Evolutionary conservation across 2,797 vertebrate genomes (phyloP), one percentile per base, ranked within the genome.

Genomic region (Lutjanus argentimaculatus): DNA sequence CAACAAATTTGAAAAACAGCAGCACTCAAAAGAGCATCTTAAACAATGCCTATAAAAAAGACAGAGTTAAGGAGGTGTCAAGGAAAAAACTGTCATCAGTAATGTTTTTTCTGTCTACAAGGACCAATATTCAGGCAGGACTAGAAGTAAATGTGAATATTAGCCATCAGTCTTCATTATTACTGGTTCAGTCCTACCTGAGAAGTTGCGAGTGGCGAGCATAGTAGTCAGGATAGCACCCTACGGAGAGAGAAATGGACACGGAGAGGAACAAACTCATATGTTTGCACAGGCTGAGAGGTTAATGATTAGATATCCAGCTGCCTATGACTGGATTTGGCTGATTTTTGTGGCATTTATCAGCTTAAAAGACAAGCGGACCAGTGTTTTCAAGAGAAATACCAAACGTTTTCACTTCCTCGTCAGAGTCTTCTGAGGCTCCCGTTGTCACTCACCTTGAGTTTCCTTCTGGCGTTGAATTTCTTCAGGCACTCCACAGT

Each of bases 401-500:
- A 19, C 22, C 25, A 48, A 46, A 22, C 53, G 17, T 21, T 30
- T 75, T 40, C 8, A 63, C 36, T 21, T 53, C 15, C 45, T 25
- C 58, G 9, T 48, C 30, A 51, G 2, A 51, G 12, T 30, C 16
- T 5, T 25, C 10, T n/a, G 16, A 21, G 21, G 16, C 6, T 36
- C 22, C 11, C 7, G 3, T 5, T 21, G 13, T 14, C 45, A 10
- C 85, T 85, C 91, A 98, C 98, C 96, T 99, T 99, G 64, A 99
- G 94, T 95, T 99, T 99, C 90, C 98, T 96, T 76, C 98, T 96
- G 40, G 98, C 98, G 19, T 99, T 99, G 91, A 99, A 99, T 79
- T 99, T 99, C 97, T 99, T 99, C 92, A 99, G 95, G 92, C 98
- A 99, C 90, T 99, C 98, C 85, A 99, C 98, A 17, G 98, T 99